Evolutionary conservation across 2,113 vertebrate genomes (phyloP).

Genomic region (Chaetodon auriga): DNA sequence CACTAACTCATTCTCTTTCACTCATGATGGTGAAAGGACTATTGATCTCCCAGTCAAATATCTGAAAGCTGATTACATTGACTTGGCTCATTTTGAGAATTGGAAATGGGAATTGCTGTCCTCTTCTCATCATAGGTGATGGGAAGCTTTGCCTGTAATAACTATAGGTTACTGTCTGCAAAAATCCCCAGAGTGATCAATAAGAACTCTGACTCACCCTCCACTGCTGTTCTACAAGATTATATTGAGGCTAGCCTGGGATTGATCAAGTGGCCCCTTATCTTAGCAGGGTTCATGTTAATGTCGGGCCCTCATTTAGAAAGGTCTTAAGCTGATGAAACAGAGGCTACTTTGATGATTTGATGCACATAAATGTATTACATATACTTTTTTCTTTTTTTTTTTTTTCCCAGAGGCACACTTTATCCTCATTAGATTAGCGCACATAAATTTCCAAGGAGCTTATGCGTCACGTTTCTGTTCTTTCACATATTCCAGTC

Average conservation of each 20-base stretch:
- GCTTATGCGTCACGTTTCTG: not conserved
- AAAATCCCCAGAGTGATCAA: constrained; percentile 34
- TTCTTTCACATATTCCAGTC: constrained; percentile 4
- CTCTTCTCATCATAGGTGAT: constrained; percentile 14
- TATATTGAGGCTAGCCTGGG: not conserved
- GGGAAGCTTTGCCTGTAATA: constrained; percentile 21
- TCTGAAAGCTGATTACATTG: constrained; percentile 51
- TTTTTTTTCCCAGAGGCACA: not conserved
- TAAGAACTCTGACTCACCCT: constrained; percentile 29
- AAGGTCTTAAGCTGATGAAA: constrained; percentile 31
- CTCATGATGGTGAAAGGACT: constrained; percentile 34
- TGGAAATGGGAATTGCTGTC: constrained; percentile 41
- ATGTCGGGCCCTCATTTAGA: constrained; percentile 9
- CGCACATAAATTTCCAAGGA: not conserved
- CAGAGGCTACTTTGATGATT: not conserved
- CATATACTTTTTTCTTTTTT: no score
- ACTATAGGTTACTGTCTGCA: constrained; percentile 13
- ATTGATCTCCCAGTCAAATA: constrained; percentile 45
- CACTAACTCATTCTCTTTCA: constrained; percentile 23
- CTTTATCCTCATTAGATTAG: constrained; percentile 7
- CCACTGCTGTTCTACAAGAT: constrained; percentile 22
- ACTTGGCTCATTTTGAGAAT: constrained; percentile 46
- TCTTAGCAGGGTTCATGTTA: constrained; percentile 26
- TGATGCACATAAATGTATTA: constrained; percentile 12
- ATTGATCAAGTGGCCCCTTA: constrained; percentile 38